phyloP scores from a whole-genome alignment of 2,797 vertebrate species.

The Anomalospiza imberbis region DNA sequence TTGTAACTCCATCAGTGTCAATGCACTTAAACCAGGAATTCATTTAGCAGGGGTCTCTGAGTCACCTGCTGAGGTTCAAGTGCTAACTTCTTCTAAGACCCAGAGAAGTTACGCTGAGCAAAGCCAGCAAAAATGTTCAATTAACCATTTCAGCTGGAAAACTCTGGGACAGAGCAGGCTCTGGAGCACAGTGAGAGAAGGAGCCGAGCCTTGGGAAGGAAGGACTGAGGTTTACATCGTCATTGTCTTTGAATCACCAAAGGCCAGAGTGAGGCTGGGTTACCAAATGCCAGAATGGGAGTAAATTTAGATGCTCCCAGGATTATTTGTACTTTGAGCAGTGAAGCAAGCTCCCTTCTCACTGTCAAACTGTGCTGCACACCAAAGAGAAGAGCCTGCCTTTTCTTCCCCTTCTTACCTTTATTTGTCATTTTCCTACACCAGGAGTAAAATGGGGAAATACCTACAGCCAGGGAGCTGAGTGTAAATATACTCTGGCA shows the following conservation, averaged over 20 bases:
- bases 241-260: slow-evolving; percentile 5
- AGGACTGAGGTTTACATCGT: slow-evolving; percentile 4
- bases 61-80: background rate
- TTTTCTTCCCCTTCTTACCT: background rate
- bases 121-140: background rate
- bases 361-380: background rate
- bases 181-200: background rate
- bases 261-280: background rate
- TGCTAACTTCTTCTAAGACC: background rate
- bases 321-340: background rate
- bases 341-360: background rate
- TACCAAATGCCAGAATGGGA: background rate
- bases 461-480: background rate
- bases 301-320: background rate
- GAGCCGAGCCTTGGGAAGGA: background rate
- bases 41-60: background rate
- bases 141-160: slow-evolving; percentile 12
- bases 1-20: background rate
- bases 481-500: background rate
- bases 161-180: background rate
- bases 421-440: background rate
- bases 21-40: background rate
- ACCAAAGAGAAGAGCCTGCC: background rate
- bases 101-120: background rate
- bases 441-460: background rate